Conservation (phyloP, 2,797 vertebrate genomes). For the Betta splendens region DNA sequence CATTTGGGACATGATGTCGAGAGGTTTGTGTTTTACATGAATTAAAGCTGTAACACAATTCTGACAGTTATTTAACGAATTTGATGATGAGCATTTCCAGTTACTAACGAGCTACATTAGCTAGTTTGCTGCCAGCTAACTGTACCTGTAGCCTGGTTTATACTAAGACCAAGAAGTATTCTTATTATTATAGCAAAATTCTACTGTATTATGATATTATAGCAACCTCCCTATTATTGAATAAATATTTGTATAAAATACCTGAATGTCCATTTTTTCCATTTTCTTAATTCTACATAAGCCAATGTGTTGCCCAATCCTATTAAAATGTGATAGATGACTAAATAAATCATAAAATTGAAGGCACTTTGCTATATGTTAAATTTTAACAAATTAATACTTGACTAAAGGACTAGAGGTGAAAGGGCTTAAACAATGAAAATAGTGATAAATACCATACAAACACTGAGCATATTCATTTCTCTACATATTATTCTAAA, state of each 20-base stretch:
- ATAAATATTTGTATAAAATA: too few species aligned
- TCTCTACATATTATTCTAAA: neutral
- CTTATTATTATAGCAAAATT: too few species aligned
- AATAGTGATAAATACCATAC: neutral
- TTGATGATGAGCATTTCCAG: neutral
- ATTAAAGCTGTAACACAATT: slow-evolving; percentile 12
- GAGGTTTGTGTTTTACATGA: slow-evolving; percentile 7
- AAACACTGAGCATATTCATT: neutral
- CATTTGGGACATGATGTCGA: slow-evolving; percentile 23
- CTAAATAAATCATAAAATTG: neutral
- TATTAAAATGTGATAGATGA: neutral
- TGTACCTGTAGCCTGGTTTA: too few species aligned
- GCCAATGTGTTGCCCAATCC: neutral
- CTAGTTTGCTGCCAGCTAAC: too few species aligned
- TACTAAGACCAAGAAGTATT: too few species aligned
- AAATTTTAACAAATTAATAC: too few species aligned
- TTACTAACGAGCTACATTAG: too few species aligned
- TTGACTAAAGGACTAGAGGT: too few species aligned
- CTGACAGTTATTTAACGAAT: neutral
- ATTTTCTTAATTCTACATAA: too few species aligned
- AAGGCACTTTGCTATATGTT: neutral
- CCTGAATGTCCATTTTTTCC: too few species aligned
- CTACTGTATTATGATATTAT: too few species aligned
- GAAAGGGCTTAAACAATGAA: neutral
- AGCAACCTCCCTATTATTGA: too few species aligned